Evolutionary conservation across 2,888 invertebrate genomes (phyloP).

Genomic region (Parasteatoda lunata): DNA sequence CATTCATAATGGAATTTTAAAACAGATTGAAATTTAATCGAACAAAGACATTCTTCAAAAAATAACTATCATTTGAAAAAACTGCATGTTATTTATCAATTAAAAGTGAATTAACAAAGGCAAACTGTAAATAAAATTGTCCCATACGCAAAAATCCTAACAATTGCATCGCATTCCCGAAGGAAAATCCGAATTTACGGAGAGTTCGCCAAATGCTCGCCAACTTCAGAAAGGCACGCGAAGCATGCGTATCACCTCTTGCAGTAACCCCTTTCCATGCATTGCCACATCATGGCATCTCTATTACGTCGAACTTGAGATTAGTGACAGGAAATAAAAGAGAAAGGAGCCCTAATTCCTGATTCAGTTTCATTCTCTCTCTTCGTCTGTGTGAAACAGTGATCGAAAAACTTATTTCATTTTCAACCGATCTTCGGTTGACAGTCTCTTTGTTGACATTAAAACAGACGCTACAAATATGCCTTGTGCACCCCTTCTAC

Average conservation of each 20-base stretch:
- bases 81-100: too few species aligned
- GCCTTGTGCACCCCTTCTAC: conserved; percentile 59
- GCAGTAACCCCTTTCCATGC: conserved; percentile 23
- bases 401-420: background rate
- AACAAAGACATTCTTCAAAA: too few species aligned
- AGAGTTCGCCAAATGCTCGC: conserved; percentile 27
- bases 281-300: conserved; percentile 57
- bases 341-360: conserved; percentile 4
- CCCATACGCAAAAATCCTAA: too few species aligned
- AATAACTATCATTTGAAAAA: too few species aligned
- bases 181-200: background rate
- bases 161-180: background rate
- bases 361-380: conserved; percentile 11
- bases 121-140: too few species aligned
- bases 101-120: too few species aligned
- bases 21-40: too few species aligned
- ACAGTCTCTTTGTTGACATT: background rate
- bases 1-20: too few species aligned
- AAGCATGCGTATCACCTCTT: conserved; percentile 13
- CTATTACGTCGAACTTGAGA: conserved; percentile 1
- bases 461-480: background rate
- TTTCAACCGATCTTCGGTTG: conserved; percentile 14
- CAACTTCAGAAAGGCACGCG: background rate
- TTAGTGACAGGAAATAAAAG: conserved; percentile 43
- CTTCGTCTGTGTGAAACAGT: background rate